Percentiles rank a stretch among this genome's conserved stretches.
Evolutionary conservation across 2,113 vertebrate species (phyloP).

Genomic region (Oryzias celebensis): DNA sequence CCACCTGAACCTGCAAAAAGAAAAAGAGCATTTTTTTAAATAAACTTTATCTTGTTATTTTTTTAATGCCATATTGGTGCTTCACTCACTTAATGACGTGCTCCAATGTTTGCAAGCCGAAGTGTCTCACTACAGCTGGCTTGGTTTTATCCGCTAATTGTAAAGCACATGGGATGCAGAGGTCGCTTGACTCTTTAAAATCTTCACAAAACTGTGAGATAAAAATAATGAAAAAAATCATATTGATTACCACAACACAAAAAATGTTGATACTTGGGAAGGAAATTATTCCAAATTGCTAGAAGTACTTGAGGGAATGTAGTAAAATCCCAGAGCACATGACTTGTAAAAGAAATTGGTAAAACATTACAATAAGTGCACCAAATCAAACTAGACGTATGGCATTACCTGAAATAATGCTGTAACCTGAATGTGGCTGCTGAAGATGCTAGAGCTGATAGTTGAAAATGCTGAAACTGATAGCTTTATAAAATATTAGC

Average conservation of each 20-base stretch:
- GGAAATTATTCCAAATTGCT: too few relatives aligned
- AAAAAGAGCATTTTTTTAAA: background rate
- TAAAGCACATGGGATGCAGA: constrained; percentile 93
- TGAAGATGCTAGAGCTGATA: too few relatives aligned
- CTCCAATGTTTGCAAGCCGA: constrained; percentile 95
- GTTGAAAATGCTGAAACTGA: too few relatives aligned
- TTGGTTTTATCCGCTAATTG: constrained; percentile 90
- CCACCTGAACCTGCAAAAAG: constrained; percentile 86
- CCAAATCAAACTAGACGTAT: background rate
- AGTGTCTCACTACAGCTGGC: constrained; percentile 90
- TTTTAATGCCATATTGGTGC: background rate
- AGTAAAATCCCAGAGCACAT: too few relatives aligned
- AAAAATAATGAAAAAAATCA: background rate
- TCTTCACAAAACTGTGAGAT: constrained; percentile 91
- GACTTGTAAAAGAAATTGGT: too few relatives aligned
- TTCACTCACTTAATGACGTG: constrained; percentile 94
- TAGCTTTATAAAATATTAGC: too few relatives aligned
- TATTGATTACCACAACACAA: background rate
- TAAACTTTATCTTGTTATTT: background rate
- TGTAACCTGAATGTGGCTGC: too few relatives aligned
- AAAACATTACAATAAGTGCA: constrained; percentile 2
- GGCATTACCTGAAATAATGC: too few relatives aligned
- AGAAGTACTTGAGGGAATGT: too few relatives aligned
- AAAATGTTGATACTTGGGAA: too few relatives aligned
- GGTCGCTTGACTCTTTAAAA: constrained; percentile 93